Evolutionary conservation across 2,113 vertebrate genomes (phyloP).

Genomic region (Pygoscelis adeliae): DNA sequence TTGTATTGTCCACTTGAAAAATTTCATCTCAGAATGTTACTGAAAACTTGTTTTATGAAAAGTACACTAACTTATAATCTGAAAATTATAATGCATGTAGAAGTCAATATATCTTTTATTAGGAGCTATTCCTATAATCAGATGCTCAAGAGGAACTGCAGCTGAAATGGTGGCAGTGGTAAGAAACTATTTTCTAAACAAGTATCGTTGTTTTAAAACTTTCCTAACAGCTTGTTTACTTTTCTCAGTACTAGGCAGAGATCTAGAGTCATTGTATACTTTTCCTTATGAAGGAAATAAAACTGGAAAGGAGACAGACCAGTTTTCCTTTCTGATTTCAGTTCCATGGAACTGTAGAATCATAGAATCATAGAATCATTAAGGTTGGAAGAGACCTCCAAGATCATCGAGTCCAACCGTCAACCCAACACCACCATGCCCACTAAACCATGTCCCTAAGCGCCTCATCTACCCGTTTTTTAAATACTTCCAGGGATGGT

Average conservation of each 20-base stretch:
- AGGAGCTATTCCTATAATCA: slow-evolving; percentile 97
- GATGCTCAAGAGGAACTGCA: slow-evolving; percentile 95
- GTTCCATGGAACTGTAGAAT: not conserved
- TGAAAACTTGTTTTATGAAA: not conserved
- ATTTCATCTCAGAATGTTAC: not conserved
- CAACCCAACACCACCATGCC: no score
- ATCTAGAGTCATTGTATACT: not conserved
- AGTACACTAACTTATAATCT: not conserved
- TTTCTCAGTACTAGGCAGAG: not conserved
- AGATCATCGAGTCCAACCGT: no score
- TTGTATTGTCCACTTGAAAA: not conserved
- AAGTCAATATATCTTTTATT: slow-evolving; percentile 48
- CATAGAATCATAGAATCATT: no score
- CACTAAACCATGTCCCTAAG: no score
- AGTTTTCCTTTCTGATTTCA: not conserved
- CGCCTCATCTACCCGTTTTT: no score
- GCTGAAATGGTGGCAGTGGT: slow-evolving; percentile 99
- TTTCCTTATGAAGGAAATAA: not conserved
- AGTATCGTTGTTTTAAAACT: not conserved
- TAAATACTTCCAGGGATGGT: no score
- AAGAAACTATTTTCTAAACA: slow-evolving; percentile 68
- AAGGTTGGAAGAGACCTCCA: no score
- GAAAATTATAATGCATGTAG: not conserved
- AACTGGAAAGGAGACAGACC: not conserved
- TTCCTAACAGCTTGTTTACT: not conserved